Conservation (phyloP, 2,113 vertebrate species). For the Ictalurus punctatus region DNA sequence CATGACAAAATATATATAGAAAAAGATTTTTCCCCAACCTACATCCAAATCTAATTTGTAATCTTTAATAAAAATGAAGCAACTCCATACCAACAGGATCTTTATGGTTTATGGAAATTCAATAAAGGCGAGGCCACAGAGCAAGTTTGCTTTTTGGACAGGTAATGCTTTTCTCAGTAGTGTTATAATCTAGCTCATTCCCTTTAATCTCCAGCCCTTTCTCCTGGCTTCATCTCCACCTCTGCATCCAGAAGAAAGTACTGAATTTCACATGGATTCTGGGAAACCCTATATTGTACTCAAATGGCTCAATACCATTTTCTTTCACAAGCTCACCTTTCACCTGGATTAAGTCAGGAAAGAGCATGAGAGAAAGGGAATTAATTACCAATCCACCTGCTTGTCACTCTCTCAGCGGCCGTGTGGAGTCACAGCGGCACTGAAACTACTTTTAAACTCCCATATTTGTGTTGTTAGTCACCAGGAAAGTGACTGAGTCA, state of each 20-base stretch:
- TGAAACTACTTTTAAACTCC: slow-evolving; percentile 61
- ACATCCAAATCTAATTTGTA: neutral
- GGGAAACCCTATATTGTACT: slow-evolving; percentile 22
- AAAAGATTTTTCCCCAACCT: neutral
- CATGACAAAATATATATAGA: neutral
- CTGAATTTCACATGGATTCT: slow-evolving; percentile 29
- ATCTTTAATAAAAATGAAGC: neutral
- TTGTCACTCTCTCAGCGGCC: slow-evolving; percentile 1
- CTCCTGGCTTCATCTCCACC: neutral
- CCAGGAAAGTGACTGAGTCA: slow-evolving; percentile 70
- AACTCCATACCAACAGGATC: neutral
- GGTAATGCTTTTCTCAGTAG: neutral
- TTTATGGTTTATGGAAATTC: slow-evolving; percentile 17
- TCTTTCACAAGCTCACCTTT: slow-evolving; percentile 42
- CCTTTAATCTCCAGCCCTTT: slow-evolving; percentile 20
- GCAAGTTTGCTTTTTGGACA: slow-evolving; percentile 6
- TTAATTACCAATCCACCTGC: slow-evolving; percentile 43
- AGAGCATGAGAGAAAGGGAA: slow-evolving; percentile 9
- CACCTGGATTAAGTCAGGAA: slow-evolving; percentile 12
- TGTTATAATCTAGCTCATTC: neutral
- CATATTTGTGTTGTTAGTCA: slow-evolving; percentile 75
- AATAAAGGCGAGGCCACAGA: slow-evolving; percentile 18
- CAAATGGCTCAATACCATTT: neutral
- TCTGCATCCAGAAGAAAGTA: slow-evolving; percentile 33
- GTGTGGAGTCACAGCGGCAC: slow-evolving; percentile 50